Base-by-base conservation (phyloP, 1,140 invertebrate genomes). In the Ruditapes philippinarum region DNA sequence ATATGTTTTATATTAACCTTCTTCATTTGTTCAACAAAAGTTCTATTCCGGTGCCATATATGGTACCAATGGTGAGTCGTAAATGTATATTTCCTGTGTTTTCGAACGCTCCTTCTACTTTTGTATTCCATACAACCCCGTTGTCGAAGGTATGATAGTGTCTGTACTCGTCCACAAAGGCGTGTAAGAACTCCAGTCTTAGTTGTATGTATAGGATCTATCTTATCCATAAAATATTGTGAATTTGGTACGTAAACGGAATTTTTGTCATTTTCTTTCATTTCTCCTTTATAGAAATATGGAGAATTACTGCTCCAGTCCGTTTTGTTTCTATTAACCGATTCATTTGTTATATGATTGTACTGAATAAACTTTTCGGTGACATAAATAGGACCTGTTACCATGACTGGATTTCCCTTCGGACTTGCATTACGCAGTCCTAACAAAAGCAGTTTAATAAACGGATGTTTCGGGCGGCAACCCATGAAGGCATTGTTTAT, bases 401-500 rank as follows among this genome's bases (percentile, higher is more conserved):
- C 88, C 73, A 92, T 90, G 33, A 93, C 76, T 14, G 91, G 74
- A 74, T 91, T 33, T 90, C 92, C 93, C 88, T 89, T 91, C 51
- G 89, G 90, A 9, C 91, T 78, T 62, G 89, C 94, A n/a, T 33
- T n/a, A 51, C 89, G 82, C 17, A 94, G 78, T 28, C 87, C 84
- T 22, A 91, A 81, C 22, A 94, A 83, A 38, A 94, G 70, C 60
- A 73, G 60, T 76, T 92, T 91, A 36, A 94, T 82, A 80, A 94
- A 94, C 19, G 93, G 94, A 82, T 94, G 94, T 17, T 89, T 85
- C 38, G 90, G 57, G 0, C 86, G 88, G 76, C 94, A 94, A 9
- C 88, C 92, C 81, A 94, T 94, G 2, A 94, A 57, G 60, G 94
- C 94, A 90, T 94, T 94, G 73, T 92, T 93, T 1, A 93, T 90